Evolutionary conservation across 2,888 invertebrate species (phyloP), one percentile per base, ranked within the genome.

Genomic region (Drosophila mimetica): DNA sequence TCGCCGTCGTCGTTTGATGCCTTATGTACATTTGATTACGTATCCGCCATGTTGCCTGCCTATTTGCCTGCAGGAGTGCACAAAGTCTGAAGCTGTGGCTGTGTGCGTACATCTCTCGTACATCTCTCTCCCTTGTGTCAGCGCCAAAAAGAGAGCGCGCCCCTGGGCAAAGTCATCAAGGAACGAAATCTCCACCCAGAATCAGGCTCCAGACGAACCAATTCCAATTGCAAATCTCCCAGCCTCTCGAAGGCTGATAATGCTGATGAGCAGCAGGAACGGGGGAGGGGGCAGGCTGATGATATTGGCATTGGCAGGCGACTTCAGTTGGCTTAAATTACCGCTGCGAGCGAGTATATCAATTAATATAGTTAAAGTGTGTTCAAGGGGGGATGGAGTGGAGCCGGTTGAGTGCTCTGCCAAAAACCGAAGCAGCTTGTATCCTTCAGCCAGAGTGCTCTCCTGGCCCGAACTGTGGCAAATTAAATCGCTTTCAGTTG

Each of bases 361-460:
- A 84, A 84, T 84, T 84, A 84, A 84, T 88, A 88, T 88, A 76
- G 80, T 88, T 84, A 76, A 81, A 83, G 85, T 83, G 78, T 57
- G 71, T 74, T 73, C 71, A 53, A 59, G 50, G 32, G 60, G 20
- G 30, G 30, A 1, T 36, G 14, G 30, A 37, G 9, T 11, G 32
- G 37, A n/a, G 69, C 16, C 14, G 51, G 4, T 13, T 36, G 51
- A 60, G 52, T 47, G 60, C 36, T 41, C 46, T 34, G 32, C 50
- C 39, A 37, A 25, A 59, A 39, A 14, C 52, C 66, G 20, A 46
- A 59, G 30, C 42, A 59, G 46, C 44, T 61, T 60, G 60, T 60
- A 44, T 60, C 60, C 44, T 37, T 37, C 60, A 46, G 37, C 16
- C 58, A 46, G 37, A 61, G 60, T 39, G 60, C 61, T 61, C 60